phyloP scores from a whole-genome alignment of 2,797 vertebrate genomes.

The Hippoglossus hippoglossus region DNA sequence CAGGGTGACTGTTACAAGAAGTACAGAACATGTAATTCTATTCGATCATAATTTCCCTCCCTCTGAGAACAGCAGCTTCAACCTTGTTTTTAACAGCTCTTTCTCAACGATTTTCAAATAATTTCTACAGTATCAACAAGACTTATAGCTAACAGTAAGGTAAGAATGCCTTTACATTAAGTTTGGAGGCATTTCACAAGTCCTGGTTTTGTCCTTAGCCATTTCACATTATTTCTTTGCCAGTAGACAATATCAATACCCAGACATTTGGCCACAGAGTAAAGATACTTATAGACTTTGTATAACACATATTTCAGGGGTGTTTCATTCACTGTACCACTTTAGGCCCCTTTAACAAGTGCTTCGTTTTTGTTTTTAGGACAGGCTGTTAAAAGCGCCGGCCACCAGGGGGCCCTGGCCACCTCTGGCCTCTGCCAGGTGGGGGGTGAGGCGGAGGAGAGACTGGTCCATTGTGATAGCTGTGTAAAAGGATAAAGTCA shows the following conservation, averaged over 20 bases:
- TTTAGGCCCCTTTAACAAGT: slow-evolving; percentile 53
- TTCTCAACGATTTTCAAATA: slow-evolving; percentile 53
- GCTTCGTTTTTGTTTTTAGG: slow-evolving; percentile 68
- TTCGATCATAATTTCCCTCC: neutral
- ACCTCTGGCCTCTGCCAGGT: slow-evolving; percentile 88
- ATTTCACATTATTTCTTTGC: slow-evolving; percentile 62
- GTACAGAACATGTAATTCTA: slow-evolving; percentile 67
- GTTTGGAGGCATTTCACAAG: slow-evolving; percentile 47
- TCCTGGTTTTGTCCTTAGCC: slow-evolving; percentile 47
- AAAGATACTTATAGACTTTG: slow-evolving; percentile 57
- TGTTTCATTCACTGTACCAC: slow-evolving; percentile 44
- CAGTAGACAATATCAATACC: slow-evolving; percentile 64
- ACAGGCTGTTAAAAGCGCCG: slow-evolving; percentile 86
- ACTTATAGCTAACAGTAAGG: slow-evolving; percentile 56
- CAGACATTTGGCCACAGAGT: slow-evolving; percentile 69
- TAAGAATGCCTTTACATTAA: slow-evolving; percentile 61
- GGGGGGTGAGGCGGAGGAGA: slow-evolving; percentile 84
- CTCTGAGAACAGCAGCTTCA: slow-evolving; percentile 38
- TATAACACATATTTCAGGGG: slow-evolving; percentile 58
- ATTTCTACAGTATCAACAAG: slow-evolving; percentile 59
- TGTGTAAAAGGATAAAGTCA: slow-evolving; percentile 90
- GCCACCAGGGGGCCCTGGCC: slow-evolving; percentile 87
- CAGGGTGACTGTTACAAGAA: slow-evolving; percentile 74
- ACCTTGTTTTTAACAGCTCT: slow-evolving; percentile 39
- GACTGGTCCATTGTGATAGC: slow-evolving; percentile 89